A percentile compares a stretch with the other conserved stretches of the same genome.
These are phyloP conservation scores for Cecropterus lyciades DNA, from an alignment of 1,140 invertebrate genomes.

Conservation along the genomic window DNA sequence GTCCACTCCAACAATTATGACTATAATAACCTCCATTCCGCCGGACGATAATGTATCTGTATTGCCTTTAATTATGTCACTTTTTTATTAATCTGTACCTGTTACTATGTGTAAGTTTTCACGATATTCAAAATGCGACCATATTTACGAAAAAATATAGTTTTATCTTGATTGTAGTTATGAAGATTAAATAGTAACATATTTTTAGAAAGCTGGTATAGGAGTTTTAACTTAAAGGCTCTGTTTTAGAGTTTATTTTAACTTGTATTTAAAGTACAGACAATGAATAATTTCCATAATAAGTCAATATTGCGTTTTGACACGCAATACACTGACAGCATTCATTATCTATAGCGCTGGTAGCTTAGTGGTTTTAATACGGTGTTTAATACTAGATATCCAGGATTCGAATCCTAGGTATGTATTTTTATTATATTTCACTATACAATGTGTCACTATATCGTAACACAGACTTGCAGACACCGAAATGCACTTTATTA, in stretches of 20 bases:
- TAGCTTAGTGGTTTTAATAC: too few species aligned
- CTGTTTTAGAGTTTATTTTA: background rate
- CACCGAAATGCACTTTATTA: too few species aligned
- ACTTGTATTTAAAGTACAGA: conserved; percentile 2
- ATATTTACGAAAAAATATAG: background rate
- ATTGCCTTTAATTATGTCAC: conserved; percentile 60
- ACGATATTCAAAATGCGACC: conserved; percentile 2
- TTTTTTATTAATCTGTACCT: conserved; percentile 34
- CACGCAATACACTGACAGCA: conserved; percentile 53
- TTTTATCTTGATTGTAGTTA: conserved; percentile 9
- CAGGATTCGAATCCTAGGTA: too few species aligned
- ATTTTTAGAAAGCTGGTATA: background rate
- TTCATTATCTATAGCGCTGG: conserved; percentile 32
- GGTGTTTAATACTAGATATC: too few species aligned
- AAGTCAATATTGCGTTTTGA: conserved; percentile 50
- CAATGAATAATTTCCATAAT: conserved; percentile 13
- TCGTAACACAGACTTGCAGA: too few species aligned
- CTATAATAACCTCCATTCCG: conserved; percentile 25
- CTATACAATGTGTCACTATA: too few species aligned
- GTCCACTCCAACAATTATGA: conserved; percentile 10
- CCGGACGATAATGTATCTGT: conserved; percentile 53
- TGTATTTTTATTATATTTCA: too few species aligned
- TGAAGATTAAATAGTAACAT: conserved; percentile 8
- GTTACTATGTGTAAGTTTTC: background rate
- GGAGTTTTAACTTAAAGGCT: too few species aligned